Evolutionary conservation across 2,113 vertebrate species (phyloP).

Genomic region (Microtus oregoni): DNA sequence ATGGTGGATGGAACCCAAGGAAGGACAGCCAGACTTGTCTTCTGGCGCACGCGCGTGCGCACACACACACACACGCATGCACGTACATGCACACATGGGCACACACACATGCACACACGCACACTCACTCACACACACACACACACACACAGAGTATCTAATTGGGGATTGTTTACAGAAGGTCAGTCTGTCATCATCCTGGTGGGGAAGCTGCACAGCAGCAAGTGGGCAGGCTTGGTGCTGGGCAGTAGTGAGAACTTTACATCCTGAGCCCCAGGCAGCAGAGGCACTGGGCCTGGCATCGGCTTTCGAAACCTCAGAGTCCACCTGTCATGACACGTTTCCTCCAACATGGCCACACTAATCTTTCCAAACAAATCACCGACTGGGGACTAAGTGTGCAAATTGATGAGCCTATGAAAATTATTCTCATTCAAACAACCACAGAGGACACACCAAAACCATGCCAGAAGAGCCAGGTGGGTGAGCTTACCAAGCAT

Average conservation of each 20-base stretch:
- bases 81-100: too few relatives aligned
- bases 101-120: background rate
- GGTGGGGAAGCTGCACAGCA: background rate
- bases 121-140: background rate
- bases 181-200: background rate
- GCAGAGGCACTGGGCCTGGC: background rate
- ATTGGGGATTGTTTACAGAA: background rate
- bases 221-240: background rate
- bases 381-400: background rate
- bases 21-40: background rate
- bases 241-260: background rate
- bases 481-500: background rate
- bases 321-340: background rate
- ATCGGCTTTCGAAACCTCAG: background rate
- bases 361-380: background rate
- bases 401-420: background rate
- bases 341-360: background rate
- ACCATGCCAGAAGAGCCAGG: background rate
- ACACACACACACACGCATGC: rapidly evolving
- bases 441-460: background rate
- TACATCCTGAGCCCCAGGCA: background rate
- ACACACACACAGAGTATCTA: background rate
- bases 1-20: background rate
- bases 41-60: rapidly evolving
- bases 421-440: background rate